Base-by-base conservation (phyloP, 2,888 invertebrate species). In the Spatulosminthurus flaviceps region DNA sequence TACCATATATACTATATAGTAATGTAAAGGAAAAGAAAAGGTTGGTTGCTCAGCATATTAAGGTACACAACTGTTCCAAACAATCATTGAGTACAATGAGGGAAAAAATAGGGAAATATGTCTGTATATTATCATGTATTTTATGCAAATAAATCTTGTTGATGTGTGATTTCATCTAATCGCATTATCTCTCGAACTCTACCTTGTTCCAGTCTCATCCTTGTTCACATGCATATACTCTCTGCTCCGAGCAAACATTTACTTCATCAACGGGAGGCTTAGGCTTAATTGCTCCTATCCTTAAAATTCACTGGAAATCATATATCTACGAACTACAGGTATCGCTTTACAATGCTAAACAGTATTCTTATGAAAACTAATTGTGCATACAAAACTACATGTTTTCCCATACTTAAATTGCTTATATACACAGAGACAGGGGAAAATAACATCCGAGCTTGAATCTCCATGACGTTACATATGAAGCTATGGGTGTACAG, bases 91-190 rank as follows among this genome's bases (percentile, higher is more conserved):
- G 34, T 4, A 34, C 34, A 73, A 73, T 24, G 29, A 21, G 34
- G 51, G 51, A 60, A 73, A n/a, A 28, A 51, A 42, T 41, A 41
- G 51, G 42, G 51, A n/a, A 51, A 28, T 71, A 34, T 77, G 29
- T 77, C 67, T 84, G 82, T 83, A 83, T 78, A 84, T 84, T 83
- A 84, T 81, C 82, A 80, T 84, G 83, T 84, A 82, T 26, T 72
- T 70, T 73, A 69, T 79, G 78, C 71, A 76, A 79, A 81, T 78
- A 77, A 81, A 81, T 77, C 78, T 79, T 79, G 75, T 67, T 76
- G 26, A 76, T 76, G 66, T 76, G 75, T 76, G 75, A 76, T 76
- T 64, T 61, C 34, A 71, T 76, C 75, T 76, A 66, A 76, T 76
- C 74, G 61, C 22, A 26, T 70, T 67, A 41, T 71, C 41, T 71